Evolutionary conservation across 2,888 invertebrate species (phyloP).

Genomic region (Caenorhabditis sp.): DNA sequence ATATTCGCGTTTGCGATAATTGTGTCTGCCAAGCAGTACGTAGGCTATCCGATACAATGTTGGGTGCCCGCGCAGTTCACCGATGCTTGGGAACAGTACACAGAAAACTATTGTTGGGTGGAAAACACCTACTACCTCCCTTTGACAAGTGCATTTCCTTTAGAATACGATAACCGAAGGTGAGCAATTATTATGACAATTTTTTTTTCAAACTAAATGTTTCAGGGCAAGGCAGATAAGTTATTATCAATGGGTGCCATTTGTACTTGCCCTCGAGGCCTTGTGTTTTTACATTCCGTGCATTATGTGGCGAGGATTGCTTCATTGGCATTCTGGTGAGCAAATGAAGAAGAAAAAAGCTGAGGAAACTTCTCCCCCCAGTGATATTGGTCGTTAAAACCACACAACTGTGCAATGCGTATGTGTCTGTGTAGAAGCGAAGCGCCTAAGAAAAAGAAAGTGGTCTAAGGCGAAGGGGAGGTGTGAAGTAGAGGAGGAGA

Average conservation of each 20-base stretch:
- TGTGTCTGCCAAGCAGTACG: conserved; percentile 84
- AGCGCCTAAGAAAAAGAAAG: conserved; percentile 38
- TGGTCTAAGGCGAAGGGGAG: conserved; percentile 41
- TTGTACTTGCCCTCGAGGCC: conserved; percentile 85
- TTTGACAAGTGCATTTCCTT: conserved; percentile 83
- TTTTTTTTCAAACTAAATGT: too few relatives aligned
- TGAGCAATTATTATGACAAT: conserved; percentile 48
- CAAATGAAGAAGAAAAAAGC: conserved; percentile 18
- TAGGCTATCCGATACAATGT: conserved; percentile 83
- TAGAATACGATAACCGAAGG: conserved; percentile 83
- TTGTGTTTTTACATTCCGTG: conserved; percentile 85
- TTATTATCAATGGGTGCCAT: conserved; percentile 84
- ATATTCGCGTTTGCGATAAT: conserved; percentile 84
- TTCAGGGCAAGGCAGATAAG: conserved; percentile 83
- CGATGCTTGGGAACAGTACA: conserved; percentile 85
- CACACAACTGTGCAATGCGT: conserved; percentile 58
- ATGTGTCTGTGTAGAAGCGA: conserved; percentile 35
- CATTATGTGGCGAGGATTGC: conserved; percentile 85
- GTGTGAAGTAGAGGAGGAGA: conserved; percentile 57
- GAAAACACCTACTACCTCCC: conserved; percentile 85
- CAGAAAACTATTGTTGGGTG: conserved; percentile 86
- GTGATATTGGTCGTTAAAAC: conserved; percentile 60
- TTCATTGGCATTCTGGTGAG: conserved; percentile 84
- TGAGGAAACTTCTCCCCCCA: conserved; percentile 3
- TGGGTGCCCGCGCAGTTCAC: conserved; percentile 86